These are phyloP conservation scores for Drosophila teissieri DNA, from an alignment of 1,140 invertebrate genomes.

Conservation along the genomic window DNA sequence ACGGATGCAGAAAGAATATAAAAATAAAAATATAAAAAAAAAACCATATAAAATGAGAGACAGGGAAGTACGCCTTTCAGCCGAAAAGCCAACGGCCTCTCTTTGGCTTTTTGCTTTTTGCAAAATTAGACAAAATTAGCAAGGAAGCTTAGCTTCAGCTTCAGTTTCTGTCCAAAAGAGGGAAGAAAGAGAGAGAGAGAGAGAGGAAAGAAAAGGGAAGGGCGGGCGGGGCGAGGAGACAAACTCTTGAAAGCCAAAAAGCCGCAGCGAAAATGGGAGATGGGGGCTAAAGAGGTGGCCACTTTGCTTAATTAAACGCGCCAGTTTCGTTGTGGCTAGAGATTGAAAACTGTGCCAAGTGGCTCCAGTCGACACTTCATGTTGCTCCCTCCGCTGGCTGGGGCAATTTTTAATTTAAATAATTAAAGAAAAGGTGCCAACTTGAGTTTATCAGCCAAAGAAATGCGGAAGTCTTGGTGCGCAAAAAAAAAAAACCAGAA, in stretches of 20 bases:
- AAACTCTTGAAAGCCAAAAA: constrained; percentile 57
- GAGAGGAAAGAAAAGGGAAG: background rate
- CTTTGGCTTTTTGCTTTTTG: constrained; percentile 30
- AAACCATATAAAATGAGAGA: background rate
- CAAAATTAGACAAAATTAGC: constrained; percentile 75
- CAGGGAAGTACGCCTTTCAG: constrained; percentile 1
- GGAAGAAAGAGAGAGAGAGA: background rate
- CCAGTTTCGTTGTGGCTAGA: constrained; percentile 57
- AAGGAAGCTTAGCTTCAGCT: constrained; percentile 31
- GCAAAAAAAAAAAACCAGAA: background rate
- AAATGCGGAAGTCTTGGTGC: constrained; percentile 12
- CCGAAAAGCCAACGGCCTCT: constrained; percentile 29
- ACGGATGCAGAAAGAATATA: constrained; percentile 2
- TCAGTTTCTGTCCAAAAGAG: constrained; percentile 1
- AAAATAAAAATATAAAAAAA: too few species aligned
- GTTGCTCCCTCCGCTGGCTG: constrained; percentile 37
- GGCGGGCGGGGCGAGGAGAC: constrained; percentile 5
- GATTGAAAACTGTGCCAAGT: constrained; percentile 81
- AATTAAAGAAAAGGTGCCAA: constrained; percentile 67
- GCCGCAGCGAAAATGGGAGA: constrained; percentile 26
- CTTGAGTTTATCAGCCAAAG: constrained; percentile 28
- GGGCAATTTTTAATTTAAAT: constrained; percentile 78
- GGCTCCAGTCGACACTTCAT: constrained; percentile 49
- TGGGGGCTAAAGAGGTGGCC: constrained; percentile 55
- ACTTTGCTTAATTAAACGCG: constrained; percentile 82